phyloP scores from a whole-genome alignment of 2,113 vertebrate species.

The Protobothrops mucrosquamatus region DNA sequence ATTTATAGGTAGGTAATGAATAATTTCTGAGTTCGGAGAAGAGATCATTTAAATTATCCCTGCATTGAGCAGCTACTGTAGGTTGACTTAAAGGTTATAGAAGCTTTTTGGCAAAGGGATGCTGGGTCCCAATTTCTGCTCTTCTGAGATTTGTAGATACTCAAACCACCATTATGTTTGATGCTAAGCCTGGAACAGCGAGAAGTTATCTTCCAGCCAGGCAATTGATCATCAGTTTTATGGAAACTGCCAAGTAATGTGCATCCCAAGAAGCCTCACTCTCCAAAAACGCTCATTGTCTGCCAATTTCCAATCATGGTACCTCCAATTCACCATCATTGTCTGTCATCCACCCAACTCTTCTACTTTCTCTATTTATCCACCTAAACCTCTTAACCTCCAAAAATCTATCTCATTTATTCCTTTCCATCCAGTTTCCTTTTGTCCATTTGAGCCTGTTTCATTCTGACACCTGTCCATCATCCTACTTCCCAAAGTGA shows the following conservation, averaged over 20 bases:
- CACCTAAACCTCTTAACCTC: neutral
- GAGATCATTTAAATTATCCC: slow-evolving; percentile 17
- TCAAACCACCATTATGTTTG: neutral
- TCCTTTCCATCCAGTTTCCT: neutral
- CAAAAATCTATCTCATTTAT: neutral
- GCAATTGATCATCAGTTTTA: neutral
- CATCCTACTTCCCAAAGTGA: neutral
- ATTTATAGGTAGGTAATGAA: slow-evolving; percentile 3
- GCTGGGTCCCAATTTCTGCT: neutral
- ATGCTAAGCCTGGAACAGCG: neutral
- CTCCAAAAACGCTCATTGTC: neutral
- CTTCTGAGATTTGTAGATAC: neutral
- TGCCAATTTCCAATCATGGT: neutral
- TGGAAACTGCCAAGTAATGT: neutral
- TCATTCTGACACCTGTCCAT: neutral
- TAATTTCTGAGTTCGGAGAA: slow-evolving; percentile 43
- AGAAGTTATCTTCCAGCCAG: neutral
- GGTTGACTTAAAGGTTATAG: neutral
- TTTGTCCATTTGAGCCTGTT: neutral
- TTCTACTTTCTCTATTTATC: neutral
- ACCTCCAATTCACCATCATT: neutral
- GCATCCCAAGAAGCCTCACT: neutral
- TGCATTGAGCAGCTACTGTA: neutral
- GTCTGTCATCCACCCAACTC: neutral
- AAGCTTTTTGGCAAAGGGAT: slow-evolving; percentile 26